These are phyloP conservation scores for Pocillopora damicornis DNA, from an alignment of 64 coral and sea anemone genomes.

Conservation along the genomic window DNA sequence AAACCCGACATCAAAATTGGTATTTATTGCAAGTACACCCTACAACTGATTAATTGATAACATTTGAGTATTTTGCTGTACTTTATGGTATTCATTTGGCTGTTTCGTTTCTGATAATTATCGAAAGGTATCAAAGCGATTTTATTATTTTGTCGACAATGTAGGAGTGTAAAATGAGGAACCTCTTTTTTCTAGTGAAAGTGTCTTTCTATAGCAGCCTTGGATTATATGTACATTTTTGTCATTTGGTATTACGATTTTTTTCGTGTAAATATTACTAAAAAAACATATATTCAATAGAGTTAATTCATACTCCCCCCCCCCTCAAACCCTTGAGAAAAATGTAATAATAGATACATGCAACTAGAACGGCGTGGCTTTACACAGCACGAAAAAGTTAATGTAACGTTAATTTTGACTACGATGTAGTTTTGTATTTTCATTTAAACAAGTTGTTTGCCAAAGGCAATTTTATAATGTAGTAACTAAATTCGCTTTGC, in stretches of 20 bases:
- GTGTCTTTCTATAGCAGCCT: slow-evolving; percentile 22
- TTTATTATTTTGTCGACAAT: background rate
- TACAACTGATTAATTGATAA: background rate
- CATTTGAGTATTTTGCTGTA: background rate
- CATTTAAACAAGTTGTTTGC: background rate
- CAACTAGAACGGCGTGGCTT: background rate
- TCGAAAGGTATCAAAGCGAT: background rate
- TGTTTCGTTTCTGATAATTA: background rate
- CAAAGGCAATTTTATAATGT: background rate
- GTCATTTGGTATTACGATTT: slow-evolving; percentile 9
- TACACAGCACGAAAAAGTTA: background rate
- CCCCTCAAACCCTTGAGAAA: background rate
- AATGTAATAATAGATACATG: background rate
- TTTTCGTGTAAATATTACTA: slow-evolving; percentile 24
- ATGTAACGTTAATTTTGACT: background rate
- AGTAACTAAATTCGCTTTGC: background rate
- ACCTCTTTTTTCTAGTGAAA: background rate
- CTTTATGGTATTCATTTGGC: background rate
- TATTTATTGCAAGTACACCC: background rate
- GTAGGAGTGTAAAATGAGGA: background rate
- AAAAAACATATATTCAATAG: slow-evolving; percentile 15
- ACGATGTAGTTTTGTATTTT: slow-evolving; percentile 2
- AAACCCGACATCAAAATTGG: background rate
- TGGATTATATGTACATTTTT: slow-evolving; percentile 7
- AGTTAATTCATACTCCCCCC: background rate